Evolutionary conservation across 1,140 invertebrate genomes (phyloP), one percentile per base, ranked within the genome.

Genomic region (Chelonus insularis): DNA sequence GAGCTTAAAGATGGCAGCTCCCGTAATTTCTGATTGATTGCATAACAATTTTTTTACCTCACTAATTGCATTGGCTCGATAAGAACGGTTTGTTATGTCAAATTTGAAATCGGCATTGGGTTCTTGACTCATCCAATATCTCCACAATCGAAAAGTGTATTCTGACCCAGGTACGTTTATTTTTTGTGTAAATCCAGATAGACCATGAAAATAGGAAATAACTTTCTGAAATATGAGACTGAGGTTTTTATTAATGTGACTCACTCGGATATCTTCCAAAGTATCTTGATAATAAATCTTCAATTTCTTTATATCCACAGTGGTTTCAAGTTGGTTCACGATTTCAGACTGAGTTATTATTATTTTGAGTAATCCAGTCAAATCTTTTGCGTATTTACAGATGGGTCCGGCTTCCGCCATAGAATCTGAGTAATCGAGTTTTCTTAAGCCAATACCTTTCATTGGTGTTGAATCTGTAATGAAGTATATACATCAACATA

Each of bases 401-500:
- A 97, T 87, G 0, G 94, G 91, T 11, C 95, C 95, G 29, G 85
- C 88, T 57, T 83, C 80, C 4, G 88, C 87, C 84, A 90, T 89
- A 0, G 87, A 85, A 9, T 84, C 65, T 34, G 68, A 70, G 64
- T 84, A 86, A 59, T 84, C 80, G 11, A 85, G 82, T 1, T 79
- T 81, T 57, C 88, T 80, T 25, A 86, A 84, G 36, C 86, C 87
- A 65, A 87, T 81, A 0, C 88, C 88, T 70, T 74, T 75, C 3
- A 81, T 56, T 9, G 79, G 74, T 16, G 80, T 82, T 14, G 81
- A 66, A 32, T 76, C 81, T 81, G 50, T 25, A 71, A 70, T 63
- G 57, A 14, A 9, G 6, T 52, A 18, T 47, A n/a, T 9, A 20
- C 25, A 20, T 43, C 9, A 67, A n/a, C 25, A 21, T 32, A 57